Base-by-base conservation (phyloP, 2,888 invertebrate species). In the Aspidiotus destructor region DNA sequence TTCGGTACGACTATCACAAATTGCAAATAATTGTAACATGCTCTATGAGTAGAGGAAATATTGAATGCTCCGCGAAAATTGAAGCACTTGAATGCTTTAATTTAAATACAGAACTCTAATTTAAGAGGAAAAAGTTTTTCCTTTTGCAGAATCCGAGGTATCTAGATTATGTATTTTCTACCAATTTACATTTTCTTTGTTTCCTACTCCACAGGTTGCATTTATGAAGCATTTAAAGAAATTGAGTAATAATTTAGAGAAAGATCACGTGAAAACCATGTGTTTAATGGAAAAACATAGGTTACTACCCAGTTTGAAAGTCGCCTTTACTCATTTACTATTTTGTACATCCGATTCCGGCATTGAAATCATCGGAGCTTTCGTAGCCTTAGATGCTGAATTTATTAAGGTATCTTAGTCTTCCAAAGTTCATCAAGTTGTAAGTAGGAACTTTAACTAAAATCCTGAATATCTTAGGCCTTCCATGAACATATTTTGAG, bases 301-400 rank as follows among this genome's bases (percentile, higher is more conserved):
- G 2, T n/a, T 67, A 13, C 16, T 58, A 7, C 13, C 41, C 16
- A 48, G 41, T 11, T 60, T 67, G 16, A 58, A 60, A n/a, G 11
- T 8, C 28, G 16, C 44, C 8, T 28, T 67, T 2, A 3, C 9
- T 10, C 58, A 58, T n/a, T 0, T 60, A 55, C 41, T 16, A 1
- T 67, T 60, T 52, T 67, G 67, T 40, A 28, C 16, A 10, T 44
- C 67, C 17, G 67, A 58, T 15, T 60, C 44, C 17, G 67, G 67
- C n/a, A 60, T 58, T n/a, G 67, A 67, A 28, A 48, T 67, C 15
- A 28, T 67, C 15, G 41, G 48, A 15, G n/a, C 44, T 52, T 11
- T 67, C 5, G 60, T 67, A 13, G 57, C 67, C 11, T 28, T 67
- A 11, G 28, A 67, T 52, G 67, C 58, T 52, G 48, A 42, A 3